Conservation (phyloP, 2,888 invertebrate genomes). For the Aplocera efformata region DNA sequence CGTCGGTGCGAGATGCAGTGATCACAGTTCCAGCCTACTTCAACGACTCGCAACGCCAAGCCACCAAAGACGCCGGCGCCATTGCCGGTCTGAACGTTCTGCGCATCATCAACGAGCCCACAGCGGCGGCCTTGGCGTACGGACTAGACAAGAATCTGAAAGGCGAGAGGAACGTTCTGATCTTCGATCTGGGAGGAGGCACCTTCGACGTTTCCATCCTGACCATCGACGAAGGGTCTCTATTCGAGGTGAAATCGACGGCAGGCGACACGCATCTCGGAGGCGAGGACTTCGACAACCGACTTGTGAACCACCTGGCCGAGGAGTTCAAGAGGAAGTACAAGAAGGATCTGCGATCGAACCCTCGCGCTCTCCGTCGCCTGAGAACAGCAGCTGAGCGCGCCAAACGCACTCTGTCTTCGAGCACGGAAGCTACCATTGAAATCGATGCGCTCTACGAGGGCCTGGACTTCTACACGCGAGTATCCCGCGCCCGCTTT, state of each 20-base stretch:
- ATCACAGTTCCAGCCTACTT: conserved; percentile 91
- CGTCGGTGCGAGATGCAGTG: conserved; percentile 84
- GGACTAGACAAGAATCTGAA: conserved; percentile 88
- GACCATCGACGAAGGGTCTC: conserved; percentile 91
- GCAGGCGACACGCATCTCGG: conserved; percentile 90
- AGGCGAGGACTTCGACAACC: conserved; percentile 86
- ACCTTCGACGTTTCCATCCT: conserved; percentile 96
- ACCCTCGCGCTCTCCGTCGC: conserved; percentile 84
- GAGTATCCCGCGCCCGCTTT: conserved; percentile 86
- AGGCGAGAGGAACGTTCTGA: conserved; percentile 86
- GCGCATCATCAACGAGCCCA: conserved; percentile 94
- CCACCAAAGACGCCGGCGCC: conserved; percentile 93
- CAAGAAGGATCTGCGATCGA: conserved; percentile 84
- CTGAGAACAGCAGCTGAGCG: conserved; percentile 88
- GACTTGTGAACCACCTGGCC: conserved; percentile 84
- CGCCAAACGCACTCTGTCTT: conserved; percentile 88
- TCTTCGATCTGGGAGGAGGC: conserved; percentile 89
- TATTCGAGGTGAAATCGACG: conserved; percentile 89
- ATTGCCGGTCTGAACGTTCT: conserved; percentile 93
- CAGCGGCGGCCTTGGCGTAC: conserved; percentile 92
- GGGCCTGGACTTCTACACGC: conserved; percentile 84
- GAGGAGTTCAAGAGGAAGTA: conserved; percentile 87
- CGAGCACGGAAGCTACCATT: conserved; percentile 87
- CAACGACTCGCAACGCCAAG: conserved; percentile 88
- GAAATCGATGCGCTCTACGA: conserved; percentile 89